A percentile compares a stretch with the other conserved stretches of the same genome.
Conservation (phyloP, 2,113 vertebrate genomes). For the Scolopax mira region DNA sequence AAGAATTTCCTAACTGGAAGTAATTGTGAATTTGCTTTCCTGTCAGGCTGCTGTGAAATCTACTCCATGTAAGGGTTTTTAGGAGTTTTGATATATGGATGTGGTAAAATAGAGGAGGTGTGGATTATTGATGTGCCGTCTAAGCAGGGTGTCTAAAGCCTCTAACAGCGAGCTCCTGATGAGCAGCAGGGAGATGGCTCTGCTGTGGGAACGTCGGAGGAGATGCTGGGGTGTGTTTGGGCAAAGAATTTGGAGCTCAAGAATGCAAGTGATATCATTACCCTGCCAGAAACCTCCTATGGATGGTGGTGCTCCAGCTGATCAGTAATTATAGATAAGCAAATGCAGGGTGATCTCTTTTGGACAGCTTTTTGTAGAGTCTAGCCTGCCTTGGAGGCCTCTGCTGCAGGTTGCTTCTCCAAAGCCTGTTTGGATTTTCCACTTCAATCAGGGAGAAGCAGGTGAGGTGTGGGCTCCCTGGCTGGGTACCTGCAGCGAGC, state of each 20-base stretch:
- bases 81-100: neutral
- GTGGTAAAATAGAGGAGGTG: constrained; percentile 12
- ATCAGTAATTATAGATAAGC: constrained; percentile 50
- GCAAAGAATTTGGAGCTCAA: constrained; percentile 20
- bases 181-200: neutral
- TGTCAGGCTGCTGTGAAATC: constrained; percentile 21
- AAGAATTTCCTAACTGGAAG: constrained; percentile 47
- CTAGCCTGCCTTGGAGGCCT: neutral
- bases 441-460: neutral
- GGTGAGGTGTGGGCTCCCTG: neutral
- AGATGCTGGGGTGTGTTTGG: constrained; percentile 11
- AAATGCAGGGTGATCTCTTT: neutral
- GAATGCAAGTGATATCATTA: constrained; percentile 14
- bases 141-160: neutral
- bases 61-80: neutral
- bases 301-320: neutral
- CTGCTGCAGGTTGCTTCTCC: neutral
- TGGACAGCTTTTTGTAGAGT: neutral
- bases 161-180: neutral
- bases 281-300: constrained; percentile 16
- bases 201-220: neutral
- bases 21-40: constrained; percentile 25
- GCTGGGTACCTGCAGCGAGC: neutral
- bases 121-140: constrained; percentile 25
- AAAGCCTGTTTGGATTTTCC: neutral